Conservation (phyloP, 1,140 invertebrate species). For the Lordiphosa mommai region DNA sequence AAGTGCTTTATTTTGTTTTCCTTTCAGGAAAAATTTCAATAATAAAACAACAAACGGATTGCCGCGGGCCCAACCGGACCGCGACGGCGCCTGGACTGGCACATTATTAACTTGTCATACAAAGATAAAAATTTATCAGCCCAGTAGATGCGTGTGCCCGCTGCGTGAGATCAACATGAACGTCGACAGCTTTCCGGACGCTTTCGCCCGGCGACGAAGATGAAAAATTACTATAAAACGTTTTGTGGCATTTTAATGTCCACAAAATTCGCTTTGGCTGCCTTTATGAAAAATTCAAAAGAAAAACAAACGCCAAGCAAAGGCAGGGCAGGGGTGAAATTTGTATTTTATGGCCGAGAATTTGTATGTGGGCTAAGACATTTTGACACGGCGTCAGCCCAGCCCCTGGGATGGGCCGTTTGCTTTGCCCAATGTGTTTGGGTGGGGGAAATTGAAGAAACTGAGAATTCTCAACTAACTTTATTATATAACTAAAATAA, state of each 20-base stretch:
- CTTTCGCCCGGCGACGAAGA: constrained; percentile 50
- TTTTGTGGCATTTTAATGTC: constrained; percentile 78
- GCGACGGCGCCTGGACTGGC: constrained; percentile 55
- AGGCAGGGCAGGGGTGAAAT: constrained; percentile 5
- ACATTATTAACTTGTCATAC: constrained; percentile 79
- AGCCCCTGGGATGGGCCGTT: too few species aligned
- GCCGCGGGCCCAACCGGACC: constrained; percentile 1
- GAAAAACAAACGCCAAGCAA: constrained; percentile 48
- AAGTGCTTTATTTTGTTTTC: constrained; percentile 30
- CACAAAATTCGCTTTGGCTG: constrained; percentile 50
- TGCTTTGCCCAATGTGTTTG: too few species aligned
- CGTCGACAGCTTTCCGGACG: constrained; percentile 30
- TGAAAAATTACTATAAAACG: constrained; percentile 79
- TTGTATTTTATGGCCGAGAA: too few species aligned
- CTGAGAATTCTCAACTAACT: too few species aligned
- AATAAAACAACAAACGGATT: constrained; percentile 28
- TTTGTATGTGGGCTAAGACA: too few species aligned
- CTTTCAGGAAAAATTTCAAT: constrained; percentile 54
- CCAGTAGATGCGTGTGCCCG: constrained; percentile 51
- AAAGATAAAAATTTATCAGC: constrained; percentile 75
- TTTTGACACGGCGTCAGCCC: too few species aligned
- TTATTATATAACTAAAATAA: too few species aligned
- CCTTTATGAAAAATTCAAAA: constrained; percentile 65
- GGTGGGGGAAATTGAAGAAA: too few species aligned
- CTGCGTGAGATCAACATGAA: constrained; percentile 67